These are phyloP conservation scores for Gastrophryne carolinensis DNA, from an alignment of 2,797 vertebrate genomes.

Conservation along the genomic window DNA sequence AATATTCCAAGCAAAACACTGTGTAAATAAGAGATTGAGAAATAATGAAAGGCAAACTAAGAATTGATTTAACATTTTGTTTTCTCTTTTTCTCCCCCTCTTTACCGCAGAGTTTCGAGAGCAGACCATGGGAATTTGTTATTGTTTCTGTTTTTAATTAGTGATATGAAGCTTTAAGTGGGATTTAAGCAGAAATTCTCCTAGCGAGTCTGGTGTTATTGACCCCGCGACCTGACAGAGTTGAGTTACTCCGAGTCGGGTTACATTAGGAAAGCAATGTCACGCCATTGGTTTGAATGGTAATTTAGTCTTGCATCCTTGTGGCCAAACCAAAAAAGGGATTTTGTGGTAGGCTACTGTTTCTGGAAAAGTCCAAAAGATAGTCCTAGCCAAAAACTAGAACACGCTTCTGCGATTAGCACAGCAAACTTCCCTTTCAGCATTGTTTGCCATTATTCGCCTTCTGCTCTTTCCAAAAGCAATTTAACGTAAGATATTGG, in stretches of 20 bases:
- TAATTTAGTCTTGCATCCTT: slow-evolving; percentile 7
- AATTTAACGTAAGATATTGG: neutral
- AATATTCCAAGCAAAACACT: slow-evolving; percentile 11
- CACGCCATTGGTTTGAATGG: slow-evolving; percentile 23
- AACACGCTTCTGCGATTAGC: neutral
- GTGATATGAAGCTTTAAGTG: slow-evolving; percentile 35
- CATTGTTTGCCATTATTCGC: neutral
- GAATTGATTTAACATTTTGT: slow-evolving; percentile 5
- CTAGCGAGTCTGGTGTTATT: slow-evolving; percentile 34
- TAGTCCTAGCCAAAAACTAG: neutral
- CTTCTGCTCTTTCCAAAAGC: neutral
- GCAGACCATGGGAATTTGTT: slow-evolving; percentile 36
- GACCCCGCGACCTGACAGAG: slow-evolving; percentile 21
- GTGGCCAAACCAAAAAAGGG: slow-evolving; percentile 40
- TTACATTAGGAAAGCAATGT: slow-evolving; percentile 31
- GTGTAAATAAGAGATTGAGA: neutral
- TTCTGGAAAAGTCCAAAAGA: slow-evolving; percentile 10
- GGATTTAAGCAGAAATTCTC: slow-evolving; percentile 28
- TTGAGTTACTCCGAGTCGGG: slow-evolving; percentile 22
- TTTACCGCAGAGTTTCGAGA: slow-evolving; percentile 29
- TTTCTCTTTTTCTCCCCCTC: neutral
- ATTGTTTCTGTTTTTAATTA: slow-evolving; percentile 50
- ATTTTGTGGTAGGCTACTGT: slow-evolving; percentile 45
- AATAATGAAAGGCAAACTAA: neutral
- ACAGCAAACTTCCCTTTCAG: neutral